These are phyloP conservation scores for Idaea straminata DNA, from an alignment of 2,888 invertebrate species.

Conservation along the genomic window DNA sequence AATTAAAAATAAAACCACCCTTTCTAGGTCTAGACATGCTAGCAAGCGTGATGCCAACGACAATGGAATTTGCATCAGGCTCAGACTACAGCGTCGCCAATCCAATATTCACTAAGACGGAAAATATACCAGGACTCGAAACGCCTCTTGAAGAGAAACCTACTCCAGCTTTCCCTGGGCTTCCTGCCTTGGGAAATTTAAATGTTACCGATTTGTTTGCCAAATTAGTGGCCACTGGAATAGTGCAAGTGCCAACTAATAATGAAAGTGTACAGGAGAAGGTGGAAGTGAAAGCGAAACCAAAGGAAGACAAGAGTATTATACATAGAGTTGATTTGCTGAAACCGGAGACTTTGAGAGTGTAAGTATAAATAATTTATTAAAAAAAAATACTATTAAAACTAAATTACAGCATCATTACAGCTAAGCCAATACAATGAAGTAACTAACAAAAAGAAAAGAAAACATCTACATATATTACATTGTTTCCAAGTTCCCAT, in stretches of 20 bases:
- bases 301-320: conserved; percentile 55
- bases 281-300: conserved; percentile 38
- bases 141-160: conserved; percentile 55
- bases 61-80: conserved; percentile 78
- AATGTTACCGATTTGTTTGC: conserved; percentile 92
- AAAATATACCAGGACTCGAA: conserved; percentile 66
- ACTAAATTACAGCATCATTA: no score
- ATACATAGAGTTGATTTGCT: conserved; percentile 84
- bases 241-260: conserved; percentile 49
- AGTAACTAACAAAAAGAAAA: no score
- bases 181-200: conserved; percentile 62
- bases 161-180: conserved; percentile 37
- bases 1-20: not conserved
- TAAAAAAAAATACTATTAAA: no score
- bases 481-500: no score
- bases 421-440: no score
- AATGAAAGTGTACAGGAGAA: conserved; percentile 35
- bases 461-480: no score
- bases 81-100: conserved; percentile 80
- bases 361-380: conserved; percentile 69
- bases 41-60: conserved; percentile 82
- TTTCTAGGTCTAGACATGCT: conserved; percentile 81
- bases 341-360: conserved; percentile 86
- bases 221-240: conserved; percentile 89
- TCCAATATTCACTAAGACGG: conserved; percentile 51